phyloP scores from a whole-genome alignment of 2,888 invertebrate genomes.

The Heliothis peltigera region DNA sequence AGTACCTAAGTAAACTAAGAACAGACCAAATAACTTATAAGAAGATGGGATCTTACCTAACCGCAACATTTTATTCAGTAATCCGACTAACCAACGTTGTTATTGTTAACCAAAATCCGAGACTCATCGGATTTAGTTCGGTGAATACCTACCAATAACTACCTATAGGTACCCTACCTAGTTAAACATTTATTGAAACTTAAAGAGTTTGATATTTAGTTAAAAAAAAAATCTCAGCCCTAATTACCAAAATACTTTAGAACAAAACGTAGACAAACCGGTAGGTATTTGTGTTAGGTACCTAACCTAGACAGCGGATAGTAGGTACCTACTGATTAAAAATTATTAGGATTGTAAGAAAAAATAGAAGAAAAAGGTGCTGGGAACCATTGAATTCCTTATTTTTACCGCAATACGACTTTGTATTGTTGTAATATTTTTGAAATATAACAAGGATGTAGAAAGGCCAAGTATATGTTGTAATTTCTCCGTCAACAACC shows the following conservation, averaged over 20 bases:
- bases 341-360: too few relatives aligned
- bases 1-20: constrained; percentile 5
- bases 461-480: not conserved
- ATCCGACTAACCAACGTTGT: constrained; percentile 11
- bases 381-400: not conserved
- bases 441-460: not conserved
- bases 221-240: not conserved
- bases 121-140: constrained; percentile 19
- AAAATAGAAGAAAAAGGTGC: too few relatives aligned
- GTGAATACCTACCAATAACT: constrained; percentile 33
- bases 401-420: not conserved
- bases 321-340: too few relatives aligned
- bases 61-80: constrained; percentile 34
- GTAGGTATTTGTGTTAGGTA: too few relatives aligned
- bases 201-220: not conserved
- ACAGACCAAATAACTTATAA: not conserved
- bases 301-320: too few relatives aligned
- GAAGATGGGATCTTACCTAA: not conserved
- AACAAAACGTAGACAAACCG: not conserved
- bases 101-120: constrained; percentile 29
- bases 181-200: constrained; percentile 15
- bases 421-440: not conserved
- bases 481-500: not conserved
- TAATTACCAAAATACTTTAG: not conserved
- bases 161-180: constrained; percentile 18